Evolutionary conservation across 2,888 invertebrate genomes (phyloP).

Genomic region (Orthosia gracilis): DNA sequence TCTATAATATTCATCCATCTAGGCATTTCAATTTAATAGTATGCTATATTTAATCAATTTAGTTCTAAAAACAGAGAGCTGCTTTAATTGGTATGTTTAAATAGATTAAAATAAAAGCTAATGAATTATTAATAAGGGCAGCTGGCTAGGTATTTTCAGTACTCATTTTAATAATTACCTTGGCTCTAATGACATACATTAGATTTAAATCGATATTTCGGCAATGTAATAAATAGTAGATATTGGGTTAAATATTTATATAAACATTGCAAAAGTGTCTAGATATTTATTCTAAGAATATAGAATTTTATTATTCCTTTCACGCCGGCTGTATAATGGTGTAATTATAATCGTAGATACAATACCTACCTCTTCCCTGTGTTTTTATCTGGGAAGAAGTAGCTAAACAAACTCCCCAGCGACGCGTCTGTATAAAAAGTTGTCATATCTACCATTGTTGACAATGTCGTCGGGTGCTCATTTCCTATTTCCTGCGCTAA

Average conservation of each 20-base stretch:
- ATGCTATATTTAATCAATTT: neutral
- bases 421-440: neutral
- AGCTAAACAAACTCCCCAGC: neutral
- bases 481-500: conserved; percentile 22
- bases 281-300: neutral
- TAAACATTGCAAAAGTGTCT: neutral
- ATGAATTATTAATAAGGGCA: neutral
- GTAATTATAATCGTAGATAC: neutral
- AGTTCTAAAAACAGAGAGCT: neutral
- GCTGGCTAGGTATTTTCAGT: neutral
- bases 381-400: neutral
- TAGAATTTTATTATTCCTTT: neutral
- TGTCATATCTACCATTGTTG: neutral
- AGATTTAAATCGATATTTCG: neutral
- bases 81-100: conserved; percentile 1
- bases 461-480: neutral
- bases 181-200: neutral
- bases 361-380: neutral
- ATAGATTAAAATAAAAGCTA: neutral
- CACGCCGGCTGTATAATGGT: neutral
- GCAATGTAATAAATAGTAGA: neutral
- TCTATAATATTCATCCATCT: too few relatives aligned
- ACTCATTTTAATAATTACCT: neutral
- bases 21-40: neutral
- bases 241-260: neutral